Conservation (phyloP, 1,140 invertebrate species). For the Drosophila novamexicana region DNA sequence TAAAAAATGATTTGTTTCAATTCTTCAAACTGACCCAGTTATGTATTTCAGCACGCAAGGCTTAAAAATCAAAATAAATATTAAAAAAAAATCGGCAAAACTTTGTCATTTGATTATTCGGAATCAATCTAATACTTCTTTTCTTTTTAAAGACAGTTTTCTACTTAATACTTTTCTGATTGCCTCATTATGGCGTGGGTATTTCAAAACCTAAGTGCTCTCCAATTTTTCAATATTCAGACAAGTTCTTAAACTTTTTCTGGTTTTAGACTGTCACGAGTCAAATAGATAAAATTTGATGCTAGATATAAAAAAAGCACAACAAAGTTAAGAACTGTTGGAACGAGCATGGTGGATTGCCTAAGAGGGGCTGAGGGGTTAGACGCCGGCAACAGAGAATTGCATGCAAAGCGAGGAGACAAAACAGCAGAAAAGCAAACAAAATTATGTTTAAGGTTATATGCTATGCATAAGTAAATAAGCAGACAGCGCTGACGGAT, state of each 20-base stretch:
- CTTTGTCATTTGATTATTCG: too few species aligned
- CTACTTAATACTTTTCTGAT: too few species aligned
- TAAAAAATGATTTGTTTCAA: not conserved
- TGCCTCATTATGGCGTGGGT: too few species aligned
- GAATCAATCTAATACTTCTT: too few species aligned
- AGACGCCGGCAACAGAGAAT: conserved; percentile 48
- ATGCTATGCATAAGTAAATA: conserved; percentile 82
- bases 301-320: conserved; percentile 43
- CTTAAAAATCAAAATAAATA: not conserved
- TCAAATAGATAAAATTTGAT: conserved; percentile 66
- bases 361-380: not conserved
- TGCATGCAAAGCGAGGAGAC: conserved; percentile 59
- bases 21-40: not conserved
- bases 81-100: too few species aligned
- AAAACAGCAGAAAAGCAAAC: conserved; percentile 73
- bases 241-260: not conserved
- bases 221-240: not conserved
- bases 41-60: not conserved
- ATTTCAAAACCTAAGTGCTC: too few species aligned
- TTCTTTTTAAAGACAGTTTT: too few species aligned
- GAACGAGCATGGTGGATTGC: conserved; percentile 11
- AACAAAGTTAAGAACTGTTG: conserved; percentile 43
- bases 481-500: conserved; percentile 48
- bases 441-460: conserved; percentile 83
- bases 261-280: conserved; percentile 39